These are phyloP conservation scores for Pionites leucogaster DNA, from an alignment of 2,113 vertebrate genomes.

Conservation along the genomic window DNA sequence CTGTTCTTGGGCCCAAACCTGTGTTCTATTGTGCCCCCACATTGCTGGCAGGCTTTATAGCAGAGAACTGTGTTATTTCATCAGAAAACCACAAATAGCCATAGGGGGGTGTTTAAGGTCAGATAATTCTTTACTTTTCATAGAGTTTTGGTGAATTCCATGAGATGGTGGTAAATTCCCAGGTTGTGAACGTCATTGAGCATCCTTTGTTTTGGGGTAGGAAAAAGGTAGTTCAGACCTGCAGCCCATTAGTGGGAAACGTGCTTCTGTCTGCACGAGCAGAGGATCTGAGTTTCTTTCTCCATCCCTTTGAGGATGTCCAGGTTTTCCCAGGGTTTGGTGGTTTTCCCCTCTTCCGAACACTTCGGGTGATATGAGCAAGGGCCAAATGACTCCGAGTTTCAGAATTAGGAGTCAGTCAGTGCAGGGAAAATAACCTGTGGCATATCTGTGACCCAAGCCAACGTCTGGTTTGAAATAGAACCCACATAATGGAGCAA, in stretches of 20 bases:
- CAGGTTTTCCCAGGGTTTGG: not conserved
- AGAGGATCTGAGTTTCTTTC: not conserved
- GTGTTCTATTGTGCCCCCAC: rapidly evolving
- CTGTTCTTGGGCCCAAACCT: not conserved
- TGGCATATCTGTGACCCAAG: not conserved
- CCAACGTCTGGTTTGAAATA: not conserved
- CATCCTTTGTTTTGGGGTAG: not conserved
- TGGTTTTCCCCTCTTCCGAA: not conserved
- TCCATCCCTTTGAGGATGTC: not conserved
- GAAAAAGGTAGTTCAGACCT: not conserved
- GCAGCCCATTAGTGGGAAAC: not conserved
- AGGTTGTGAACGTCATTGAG: not conserved
- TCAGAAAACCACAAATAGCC: not conserved
- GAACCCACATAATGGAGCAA: not conserved
- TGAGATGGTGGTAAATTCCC: not conserved
- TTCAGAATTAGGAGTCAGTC: not conserved
- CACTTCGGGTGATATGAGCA: not conserved
- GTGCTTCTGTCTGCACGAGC: not conserved
- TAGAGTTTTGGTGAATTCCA: not conserved
- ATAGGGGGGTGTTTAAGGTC: not conserved
- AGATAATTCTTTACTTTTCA: not conserved
- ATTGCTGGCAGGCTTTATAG: not conserved
- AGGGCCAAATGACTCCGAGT: not conserved
- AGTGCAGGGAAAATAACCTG: not conserved
- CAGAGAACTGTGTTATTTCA: not conserved